phyloP scores from a whole-genome alignment of 2,888 invertebrate genomes.

The Amiota communis region DNA sequence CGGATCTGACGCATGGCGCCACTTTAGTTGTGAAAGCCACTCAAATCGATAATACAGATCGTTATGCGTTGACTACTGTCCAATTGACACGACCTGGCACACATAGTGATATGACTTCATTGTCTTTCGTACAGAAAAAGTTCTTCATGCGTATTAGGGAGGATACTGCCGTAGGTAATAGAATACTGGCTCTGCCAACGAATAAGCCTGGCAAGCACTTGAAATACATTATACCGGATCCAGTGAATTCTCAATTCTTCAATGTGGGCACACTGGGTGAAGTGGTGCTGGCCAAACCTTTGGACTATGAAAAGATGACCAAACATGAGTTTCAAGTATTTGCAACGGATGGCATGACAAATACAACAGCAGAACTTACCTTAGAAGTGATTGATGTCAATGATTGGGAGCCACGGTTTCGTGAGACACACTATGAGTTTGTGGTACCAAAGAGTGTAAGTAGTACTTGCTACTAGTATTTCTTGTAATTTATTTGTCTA shows the following conservation, averaged over 20 bases:
- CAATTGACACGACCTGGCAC: conserved; percentile 77
- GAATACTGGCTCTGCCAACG: conserved; percentile 81
- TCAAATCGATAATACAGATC: conserved; percentile 89
- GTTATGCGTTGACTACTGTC: conserved; percentile 89
- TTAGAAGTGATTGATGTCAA: conserved; percentile 89
- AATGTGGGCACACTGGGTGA: conserved; percentile 86
- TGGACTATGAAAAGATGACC: conserved; percentile 85
- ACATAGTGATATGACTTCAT: conserved; percentile 74
- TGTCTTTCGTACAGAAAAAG: conserved; percentile 80
- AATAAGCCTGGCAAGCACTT: conserved; percentile 80
- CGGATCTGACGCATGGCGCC: conserved; percentile 79
- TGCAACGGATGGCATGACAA: conserved; percentile 83
- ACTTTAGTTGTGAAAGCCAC: conserved; percentile 88
- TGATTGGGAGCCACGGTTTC: conserved; percentile 94
- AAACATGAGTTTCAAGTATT: conserved; percentile 85
- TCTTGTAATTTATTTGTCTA: not conserved
- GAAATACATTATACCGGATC: conserved; percentile 84
- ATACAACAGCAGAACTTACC: conserved; percentile 87
- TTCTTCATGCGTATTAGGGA: conserved; percentile 84
- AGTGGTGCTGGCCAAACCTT: conserved; percentile 80
- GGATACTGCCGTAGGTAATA: conserved; percentile 82
- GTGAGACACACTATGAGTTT: conserved; percentile 91
- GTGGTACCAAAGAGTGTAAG: conserved; percentile 71
- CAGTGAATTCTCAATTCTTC: conserved; percentile 83
- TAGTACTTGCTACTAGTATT: conserved; percentile 28